phyloP scores from a whole-genome alignment of 2,888 invertebrate species.

The Protodeltote pygarga region DNA sequence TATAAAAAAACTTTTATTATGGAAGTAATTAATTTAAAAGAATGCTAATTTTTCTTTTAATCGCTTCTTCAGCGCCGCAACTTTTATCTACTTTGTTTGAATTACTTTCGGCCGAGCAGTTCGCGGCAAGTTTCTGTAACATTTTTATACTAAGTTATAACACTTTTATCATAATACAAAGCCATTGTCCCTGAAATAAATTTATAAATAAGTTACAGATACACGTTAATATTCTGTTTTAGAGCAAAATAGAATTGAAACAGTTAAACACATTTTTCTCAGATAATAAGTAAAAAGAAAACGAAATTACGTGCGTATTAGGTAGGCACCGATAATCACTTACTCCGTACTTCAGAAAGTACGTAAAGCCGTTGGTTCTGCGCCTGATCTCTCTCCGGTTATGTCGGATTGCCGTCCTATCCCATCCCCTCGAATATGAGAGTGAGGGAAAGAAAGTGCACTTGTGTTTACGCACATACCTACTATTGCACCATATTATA shows the following conservation, averaged over 20 bases:
- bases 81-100: slow-evolving; percentile 86
- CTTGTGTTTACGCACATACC: no score
- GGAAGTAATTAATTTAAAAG: slow-evolving; percentile 84
- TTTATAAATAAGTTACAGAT: slow-evolving; percentile 33
- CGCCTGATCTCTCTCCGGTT: no score
- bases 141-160: slow-evolving; percentile 67
- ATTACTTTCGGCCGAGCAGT: slow-evolving; percentile 80
- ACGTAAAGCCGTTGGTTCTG: no score
- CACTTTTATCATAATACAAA: slow-evolving; percentile 59
- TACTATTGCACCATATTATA: no score
- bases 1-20: slow-evolving; percentile 81
- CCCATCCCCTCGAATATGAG: no score
- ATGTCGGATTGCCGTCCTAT: no score
- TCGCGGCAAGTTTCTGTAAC: slow-evolving; percentile 69
- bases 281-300: no score
- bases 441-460: no score
- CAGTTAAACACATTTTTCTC: no score
- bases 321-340: no score
- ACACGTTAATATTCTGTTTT: slow-evolving; percentile 13
- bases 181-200: slow-evolving; percentile 53
- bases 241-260: background rate
- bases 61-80: slow-evolving; percentile 82
- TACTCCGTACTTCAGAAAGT: no score
- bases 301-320: no score
- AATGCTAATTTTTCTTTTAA: slow-evolving; percentile 85